These are phyloP conservation scores for Corythoichthys intestinalis DNA, from an alignment of 2,113 vertebrate species.

Conservation along the genomic window DNA sequence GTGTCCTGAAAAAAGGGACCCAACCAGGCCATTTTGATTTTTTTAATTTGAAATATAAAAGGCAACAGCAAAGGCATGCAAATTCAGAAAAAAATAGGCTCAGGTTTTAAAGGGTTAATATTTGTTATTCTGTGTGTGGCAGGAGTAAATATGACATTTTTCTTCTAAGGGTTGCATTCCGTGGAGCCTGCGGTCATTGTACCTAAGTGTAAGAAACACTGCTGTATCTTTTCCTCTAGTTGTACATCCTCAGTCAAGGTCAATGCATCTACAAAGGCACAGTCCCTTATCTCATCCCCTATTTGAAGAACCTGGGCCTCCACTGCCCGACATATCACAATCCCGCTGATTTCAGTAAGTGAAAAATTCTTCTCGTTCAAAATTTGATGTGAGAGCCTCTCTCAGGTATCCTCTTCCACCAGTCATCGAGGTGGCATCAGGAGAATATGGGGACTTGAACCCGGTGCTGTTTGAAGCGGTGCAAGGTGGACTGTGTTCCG, in stretches of 20 bases:
- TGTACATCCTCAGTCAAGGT: slow-evolving; percentile 98
- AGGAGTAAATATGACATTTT: too few relatives aligned
- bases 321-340: slow-evolving; percentile 99
- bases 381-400: neutral
- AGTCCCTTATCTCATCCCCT: slow-evolving; percentile 93
- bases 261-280: slow-evolving; percentile 97
- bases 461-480: slow-evolving; percentile 91
- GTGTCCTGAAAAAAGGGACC: too few relatives aligned
- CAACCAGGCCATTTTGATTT: too few relatives aligned
- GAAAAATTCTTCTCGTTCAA: neutral
- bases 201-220: slow-evolving; percentile 27
- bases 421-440: slow-evolving; percentile 98
- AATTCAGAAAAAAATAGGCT: too few relatives aligned
- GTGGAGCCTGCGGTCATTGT: neutral
- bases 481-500: slow-evolving; percentile 88
- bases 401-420: slow-evolving; percentile 20
- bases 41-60: too few relatives aligned
- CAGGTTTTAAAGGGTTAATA: too few relatives aligned
- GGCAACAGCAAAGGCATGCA: too few relatives aligned
- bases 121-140: too few relatives aligned
- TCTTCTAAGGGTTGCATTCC: neutral
- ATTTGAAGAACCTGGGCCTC: slow-evolving; percentile 92
- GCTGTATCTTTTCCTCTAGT: slow-evolving; percentile 67
- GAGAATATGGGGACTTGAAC: slow-evolving; percentile 96
- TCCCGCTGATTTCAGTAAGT: slow-evolving; percentile 98